phyloP scores from a whole-genome alignment of 2,797 vertebrate species.

The Mormyrops boulengeri region DNA sequence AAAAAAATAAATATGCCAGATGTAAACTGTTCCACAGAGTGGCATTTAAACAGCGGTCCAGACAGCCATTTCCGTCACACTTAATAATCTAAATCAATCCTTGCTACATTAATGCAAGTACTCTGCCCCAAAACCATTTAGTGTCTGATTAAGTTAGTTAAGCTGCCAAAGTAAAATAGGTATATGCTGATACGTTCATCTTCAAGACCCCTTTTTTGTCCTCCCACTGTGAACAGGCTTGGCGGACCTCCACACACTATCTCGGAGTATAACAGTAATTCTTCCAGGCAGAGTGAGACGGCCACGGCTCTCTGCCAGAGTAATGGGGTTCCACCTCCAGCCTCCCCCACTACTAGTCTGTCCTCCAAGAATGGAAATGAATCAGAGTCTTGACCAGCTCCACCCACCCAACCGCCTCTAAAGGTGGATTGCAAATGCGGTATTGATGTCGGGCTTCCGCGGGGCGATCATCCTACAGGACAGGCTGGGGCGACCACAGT shows the following conservation, averaged over 20 bases:
- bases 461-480: background rate
- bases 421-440: background rate
- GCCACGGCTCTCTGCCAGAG: background rate
- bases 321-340: background rate
- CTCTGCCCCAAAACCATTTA: background rate
- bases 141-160: slow-evolving; percentile 1
- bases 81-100: slow-evolving; percentile 10
- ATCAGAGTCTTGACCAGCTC: background rate
- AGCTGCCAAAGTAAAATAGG: background rate
- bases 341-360: background rate
- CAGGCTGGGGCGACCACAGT: background rate
- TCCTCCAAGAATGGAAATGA: background rate
- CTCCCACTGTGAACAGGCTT: background rate
- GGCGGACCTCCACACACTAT: background rate
- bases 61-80: background rate
- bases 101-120: background rate
- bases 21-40: background rate
- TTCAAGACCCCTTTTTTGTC: background rate
- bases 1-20: background rate
- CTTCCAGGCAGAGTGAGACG: background rate
- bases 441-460: background rate
- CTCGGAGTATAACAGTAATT: background rate
- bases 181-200: background rate
- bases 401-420: background rate
- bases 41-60: slow-evolving; percentile 2